These are phyloP conservation scores for Pluvianellus socialis DNA, from an alignment of 2,113 vertebrate species.

Conservation along the genomic window DNA sequence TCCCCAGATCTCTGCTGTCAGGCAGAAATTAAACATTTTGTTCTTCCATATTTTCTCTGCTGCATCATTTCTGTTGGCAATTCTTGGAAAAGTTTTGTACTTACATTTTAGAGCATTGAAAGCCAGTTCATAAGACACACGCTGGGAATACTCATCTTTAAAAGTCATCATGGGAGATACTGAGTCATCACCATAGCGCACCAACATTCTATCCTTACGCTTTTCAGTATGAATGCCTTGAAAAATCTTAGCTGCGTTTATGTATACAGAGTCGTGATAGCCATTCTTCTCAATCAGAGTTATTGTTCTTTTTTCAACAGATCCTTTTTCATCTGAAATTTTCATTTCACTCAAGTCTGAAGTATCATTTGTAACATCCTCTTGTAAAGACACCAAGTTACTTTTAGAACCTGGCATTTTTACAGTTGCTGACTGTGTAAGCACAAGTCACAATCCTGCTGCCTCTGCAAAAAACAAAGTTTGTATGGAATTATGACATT, in stretches of 20 bases:
- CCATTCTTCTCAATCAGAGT: slow-evolving; percentile 43
- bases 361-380: not conserved
- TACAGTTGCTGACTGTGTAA: not conserved
- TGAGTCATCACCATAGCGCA: slow-evolving; percentile 76
- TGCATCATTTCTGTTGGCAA: not conserved
- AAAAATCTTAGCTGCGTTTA: slow-evolving; percentile 85
- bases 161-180: slow-evolving; percentile 1
- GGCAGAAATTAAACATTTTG: not conserved
- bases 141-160: slow-evolving; percentile 72
- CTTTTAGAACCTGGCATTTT: slow-evolving; percentile 48
- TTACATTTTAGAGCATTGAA: slow-evolving; percentile 92
- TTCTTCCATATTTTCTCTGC: not conserved
- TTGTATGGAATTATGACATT: not conserved
- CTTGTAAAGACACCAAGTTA: not conserved
- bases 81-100: slow-evolving; percentile 46
- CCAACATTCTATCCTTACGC: slow-evolving; percentile 56
- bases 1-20: not conserved
- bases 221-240: slow-evolving; percentile 79
- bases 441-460: not conserved
- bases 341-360: slow-evolving; percentile 6
- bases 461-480: slow-evolving; percentile 53
- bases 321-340: not conserved
- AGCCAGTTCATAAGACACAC: slow-evolving; percentile 80
- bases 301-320: not conserved
- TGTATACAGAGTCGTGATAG: slow-evolving; percentile 78